A percentile compares a stretch with the other conserved stretches of the same genome.
Evolutionary conservation across 2,797 vertebrate genomes (phyloP).

Genomic region (Eptatretus atami): DNA sequence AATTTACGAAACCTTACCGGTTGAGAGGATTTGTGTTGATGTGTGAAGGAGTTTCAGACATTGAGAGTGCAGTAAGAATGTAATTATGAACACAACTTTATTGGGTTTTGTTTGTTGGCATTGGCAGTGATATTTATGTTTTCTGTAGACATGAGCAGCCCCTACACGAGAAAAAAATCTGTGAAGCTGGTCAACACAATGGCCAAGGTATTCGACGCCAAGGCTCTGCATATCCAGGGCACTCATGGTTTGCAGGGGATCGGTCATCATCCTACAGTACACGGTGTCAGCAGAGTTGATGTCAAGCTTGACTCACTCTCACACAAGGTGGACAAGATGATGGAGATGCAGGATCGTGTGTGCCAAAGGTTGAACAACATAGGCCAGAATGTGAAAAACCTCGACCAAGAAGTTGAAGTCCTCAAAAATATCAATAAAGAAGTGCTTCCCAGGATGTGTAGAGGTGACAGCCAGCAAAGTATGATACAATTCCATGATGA

Average conservation of each 20-base stretch:
- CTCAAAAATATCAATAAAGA: background rate
- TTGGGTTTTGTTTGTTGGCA: no score
- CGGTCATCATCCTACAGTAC: background rate
- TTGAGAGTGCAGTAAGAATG: no score
- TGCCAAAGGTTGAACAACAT: constrained; percentile 22
- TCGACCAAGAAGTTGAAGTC: constrained; percentile 11
- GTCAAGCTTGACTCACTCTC: constrained; percentile 24
- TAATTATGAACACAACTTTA: no score
- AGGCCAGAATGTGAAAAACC: constrained; percentile 16
- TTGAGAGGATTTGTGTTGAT: no score
- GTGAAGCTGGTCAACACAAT: background rate
- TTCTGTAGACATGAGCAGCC: no score
- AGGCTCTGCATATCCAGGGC: background rate
- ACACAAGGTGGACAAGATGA: constrained; percentile 27
- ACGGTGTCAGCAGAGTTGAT: constrained; percentile 15
- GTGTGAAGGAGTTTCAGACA: no score
- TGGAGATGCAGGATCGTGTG: constrained; percentile 23
- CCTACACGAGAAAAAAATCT: no score
- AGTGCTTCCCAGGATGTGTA: background rate
- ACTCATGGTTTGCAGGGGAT: background rate
- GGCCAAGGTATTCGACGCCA: constrained; percentile 5
- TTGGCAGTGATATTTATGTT: no score
- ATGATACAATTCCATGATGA: constrained; percentile 16
- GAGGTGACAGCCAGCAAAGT: background rate
- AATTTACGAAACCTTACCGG: no score